Base-by-base conservation (phyloP, 2,888 invertebrate genomes). In the Pogonocherus hispidulus region DNA sequence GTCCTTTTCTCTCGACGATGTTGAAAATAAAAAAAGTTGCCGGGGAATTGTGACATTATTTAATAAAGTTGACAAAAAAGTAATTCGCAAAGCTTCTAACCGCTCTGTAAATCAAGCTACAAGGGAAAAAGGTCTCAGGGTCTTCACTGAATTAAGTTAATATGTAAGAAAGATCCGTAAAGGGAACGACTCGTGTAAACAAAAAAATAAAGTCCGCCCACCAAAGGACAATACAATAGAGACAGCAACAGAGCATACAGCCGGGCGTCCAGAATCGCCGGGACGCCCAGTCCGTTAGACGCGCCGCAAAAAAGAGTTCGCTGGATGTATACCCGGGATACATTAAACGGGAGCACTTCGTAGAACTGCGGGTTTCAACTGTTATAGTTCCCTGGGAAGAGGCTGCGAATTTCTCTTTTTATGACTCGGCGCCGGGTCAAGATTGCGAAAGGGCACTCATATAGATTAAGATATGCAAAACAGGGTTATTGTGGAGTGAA, bases 391-490 rank as follows among this genome's bases (percentile, higher is more conserved):
- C 57, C 63, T 44, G 65, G 47, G 47, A 66, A 52, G 54, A 35
- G 51, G 62, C 63, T 63, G 70, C 41, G 46, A 69, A 69, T 63
- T 69, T 57, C 63, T 14, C 27, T 59, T 54, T 67, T 70, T 64
- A 64, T 46, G 70, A 59, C 16, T 14, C 49, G 35, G 35, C 51
- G 51, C 27, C 55, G 59, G 66, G 70, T 69, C 69, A 70, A 70
- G 70, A 63, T 60, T 54, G 52, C 56, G 56, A 49, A 63, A 57
- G 52, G 67, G 52, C 47, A 51, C 35, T 56, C 47, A 14, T 59
- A 54, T 62, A 66, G 65, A 69, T 69, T 66, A 63, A 69, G 62
- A 69, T 66, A 69, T 69, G 69, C 63, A 69, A 57, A 60, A 55
- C 55, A 56, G 41, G 14, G 41, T 54, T 55, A 56, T n/a, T 47